phyloP scores from a whole-genome alignment of 1,140 invertebrate species.

The Orussus abietinus region DNA sequence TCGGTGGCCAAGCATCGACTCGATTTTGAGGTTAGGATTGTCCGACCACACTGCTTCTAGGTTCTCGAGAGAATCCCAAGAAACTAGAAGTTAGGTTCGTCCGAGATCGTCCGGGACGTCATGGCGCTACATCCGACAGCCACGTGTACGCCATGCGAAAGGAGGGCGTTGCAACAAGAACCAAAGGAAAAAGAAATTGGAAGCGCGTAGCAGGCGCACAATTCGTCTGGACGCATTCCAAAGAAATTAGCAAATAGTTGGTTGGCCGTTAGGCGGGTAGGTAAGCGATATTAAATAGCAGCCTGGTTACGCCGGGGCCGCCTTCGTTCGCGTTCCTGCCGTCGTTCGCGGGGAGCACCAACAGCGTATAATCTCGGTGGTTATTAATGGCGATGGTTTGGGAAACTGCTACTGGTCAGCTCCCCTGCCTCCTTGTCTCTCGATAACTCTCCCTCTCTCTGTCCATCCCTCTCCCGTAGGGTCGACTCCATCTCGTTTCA shows the following conservation, averaged over 20 bases:
- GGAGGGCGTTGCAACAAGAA: too few species aligned
- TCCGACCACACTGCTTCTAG: too few species aligned
- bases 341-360: constrained; percentile 20
- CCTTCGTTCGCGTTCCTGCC: neutral
- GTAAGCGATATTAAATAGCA: constrained; percentile 43
- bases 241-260: constrained; percentile 43
- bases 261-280: constrained; percentile 31
- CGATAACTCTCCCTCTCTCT: constrained; percentile 27
- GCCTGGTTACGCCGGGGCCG: constrained; percentile 30
- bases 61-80: too few species aligned
- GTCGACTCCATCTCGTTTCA: constrained; percentile 19
- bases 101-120: too few species aligned
- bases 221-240: constrained; percentile 29
- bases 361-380: constrained; percentile 49
- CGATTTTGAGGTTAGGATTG: too few species aligned
- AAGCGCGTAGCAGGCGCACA: neutral
- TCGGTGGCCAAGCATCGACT: too few species aligned
- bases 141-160: too few species aligned
- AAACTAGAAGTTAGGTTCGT: too few species aligned
- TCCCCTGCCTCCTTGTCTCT: constrained; percentile 20
- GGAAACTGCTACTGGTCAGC: constrained; percentile 51
- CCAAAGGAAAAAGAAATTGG: neutral
- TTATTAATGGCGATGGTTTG: constrained; percentile 52
- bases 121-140: too few species aligned
- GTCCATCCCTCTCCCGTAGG: constrained; percentile 23